Conservation (phyloP, 2,113 vertebrate species). For the Willisornis vidua region DNA sequence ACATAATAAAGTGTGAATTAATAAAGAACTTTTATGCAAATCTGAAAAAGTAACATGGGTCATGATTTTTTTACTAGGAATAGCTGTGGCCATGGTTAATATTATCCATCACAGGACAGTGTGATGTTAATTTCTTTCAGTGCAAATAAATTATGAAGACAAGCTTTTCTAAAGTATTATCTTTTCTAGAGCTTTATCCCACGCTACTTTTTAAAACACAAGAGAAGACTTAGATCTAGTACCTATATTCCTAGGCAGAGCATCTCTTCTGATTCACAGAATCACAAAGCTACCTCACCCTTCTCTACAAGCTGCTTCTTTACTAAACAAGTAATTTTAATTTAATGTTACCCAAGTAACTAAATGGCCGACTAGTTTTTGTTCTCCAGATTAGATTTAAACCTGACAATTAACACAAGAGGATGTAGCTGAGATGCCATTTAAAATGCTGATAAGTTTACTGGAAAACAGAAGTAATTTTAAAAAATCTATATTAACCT, state of each 20-base stretch:
- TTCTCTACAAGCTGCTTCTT: not conserved
- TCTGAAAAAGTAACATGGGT: not conserved
- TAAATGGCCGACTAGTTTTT: not conserved
- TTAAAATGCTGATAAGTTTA: not conserved
- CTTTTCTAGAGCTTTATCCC: not conserved
- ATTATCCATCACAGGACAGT: not conserved
- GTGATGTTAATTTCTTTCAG: conserved; percentile 49
- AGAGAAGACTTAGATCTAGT: not conserved
- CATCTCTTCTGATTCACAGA: not conserved
- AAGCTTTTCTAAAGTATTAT: not conserved
- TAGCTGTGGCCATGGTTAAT: conserved; percentile 26
- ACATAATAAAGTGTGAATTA: not conserved
- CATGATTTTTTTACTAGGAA: conserved; percentile 39
- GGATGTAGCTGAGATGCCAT: not conserved
- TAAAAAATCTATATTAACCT: not conserved
- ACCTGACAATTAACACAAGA: not conserved
- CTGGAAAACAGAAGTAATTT: not conserved
- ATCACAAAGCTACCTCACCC: not conserved
- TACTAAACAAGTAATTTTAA: not conserved
- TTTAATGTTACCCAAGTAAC: not conserved
- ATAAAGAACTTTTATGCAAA: conserved; percentile 4
- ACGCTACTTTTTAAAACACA: not conserved
- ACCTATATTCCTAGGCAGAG: not conserved
- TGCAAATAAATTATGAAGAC: not conserved
- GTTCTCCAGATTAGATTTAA: not conserved